Evolutionary conservation across 2,888 invertebrate genomes (phyloP), one percentile per base, ranked within the genome.

Genomic region (Ypsolopha sequella): DNA sequence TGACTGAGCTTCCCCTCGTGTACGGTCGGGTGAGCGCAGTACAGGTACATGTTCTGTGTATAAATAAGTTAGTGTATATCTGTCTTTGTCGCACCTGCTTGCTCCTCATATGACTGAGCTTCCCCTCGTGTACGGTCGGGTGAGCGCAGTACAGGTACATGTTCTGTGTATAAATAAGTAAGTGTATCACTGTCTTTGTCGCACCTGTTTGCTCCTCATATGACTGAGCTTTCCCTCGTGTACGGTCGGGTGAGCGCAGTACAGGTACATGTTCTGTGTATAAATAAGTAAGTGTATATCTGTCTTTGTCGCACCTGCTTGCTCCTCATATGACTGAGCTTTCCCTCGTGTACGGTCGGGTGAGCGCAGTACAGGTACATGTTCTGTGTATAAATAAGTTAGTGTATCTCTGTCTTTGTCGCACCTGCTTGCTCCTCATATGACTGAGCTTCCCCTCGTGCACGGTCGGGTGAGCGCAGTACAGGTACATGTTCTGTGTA

Each of bases 1-100:
- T 98, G 98, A 66, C 98, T 98, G 4, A 99, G 88, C 71, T 98
- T 98, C 1, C 99, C 99, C 78, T 99, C 99, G 65, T 99, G 99
- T 11, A 98, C 96, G 60, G 95, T 94, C 14, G 97, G 95, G 69
- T 98, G 98, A 0, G 94, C 95, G 71, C 97, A 97, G 81, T 98
- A 99, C 53, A 99, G 85, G 68, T 97, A 98, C n/a, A n/a, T 24
- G 24, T 24, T 24, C 2, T 24, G 24, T 3, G 4, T 3, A 24
- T 24, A 24, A 24, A 2, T 4, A 24, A 24, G 24, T 24, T 2
- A 3, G 24, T 24, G 2, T 24, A 24, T 24, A 2, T 24, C 24
- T 24, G 24, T 24, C 24, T 4, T 24, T 24, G 24, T 24, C 24
- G 24, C 33, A 97, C 97, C 89, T 99, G 98, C 70, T 98, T 98